Base-by-base conservation (phyloP, 2,113 vertebrate genomes). In the Dicrurus megarhynchus region DNA sequence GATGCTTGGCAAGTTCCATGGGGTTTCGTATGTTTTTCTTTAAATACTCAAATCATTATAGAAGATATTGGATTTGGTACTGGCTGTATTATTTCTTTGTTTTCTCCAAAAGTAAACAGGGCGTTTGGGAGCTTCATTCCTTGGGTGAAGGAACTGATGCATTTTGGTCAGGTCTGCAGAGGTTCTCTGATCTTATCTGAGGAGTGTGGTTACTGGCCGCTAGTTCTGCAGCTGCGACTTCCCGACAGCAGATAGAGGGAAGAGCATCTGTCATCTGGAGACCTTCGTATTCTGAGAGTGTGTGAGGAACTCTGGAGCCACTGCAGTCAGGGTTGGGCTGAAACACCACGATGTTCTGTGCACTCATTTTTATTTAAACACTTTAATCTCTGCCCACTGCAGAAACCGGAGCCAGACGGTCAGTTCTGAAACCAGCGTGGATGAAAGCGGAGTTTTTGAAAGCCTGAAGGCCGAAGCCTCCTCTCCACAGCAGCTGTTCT, bases 391-490 rank as follows among this genome's bases (percentile, higher is more conserved):
- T 30, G 52, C 44, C 76, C 44, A 4, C 61, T 61, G 64, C 96
- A 99, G 99, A 97, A 99, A 92, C 94, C 98, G 99, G 95, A 99
- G 98, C 97, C 99, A 99, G 95, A 98, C 99, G 4, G 97, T 99
- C 84, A 99, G 99, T 89, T 98, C 99, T 0, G 99, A 99, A 97
- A 98, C 98, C 74, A 98, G 98, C 27, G 98, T 99, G 96, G 99
- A 99, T 78, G 99, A 99, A 88, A 98, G 99, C 4, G 98, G 99
- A 1, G 99, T 99, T 59, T 99, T 99, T 19, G 99, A 99, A 95
- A 99, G 99, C 92, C 97, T 99, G 90, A 99, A 99, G 97, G 98
- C 99, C 7, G 99, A 99, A 82, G 86, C 98, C 0, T 95, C 99
- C 6, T 98, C 98, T 5, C 97, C 99, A 1, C 99, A 99, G 55